phyloP scores from a whole-genome alignment of 2,113 vertebrate species.

The Arenaria interpres region DNA sequence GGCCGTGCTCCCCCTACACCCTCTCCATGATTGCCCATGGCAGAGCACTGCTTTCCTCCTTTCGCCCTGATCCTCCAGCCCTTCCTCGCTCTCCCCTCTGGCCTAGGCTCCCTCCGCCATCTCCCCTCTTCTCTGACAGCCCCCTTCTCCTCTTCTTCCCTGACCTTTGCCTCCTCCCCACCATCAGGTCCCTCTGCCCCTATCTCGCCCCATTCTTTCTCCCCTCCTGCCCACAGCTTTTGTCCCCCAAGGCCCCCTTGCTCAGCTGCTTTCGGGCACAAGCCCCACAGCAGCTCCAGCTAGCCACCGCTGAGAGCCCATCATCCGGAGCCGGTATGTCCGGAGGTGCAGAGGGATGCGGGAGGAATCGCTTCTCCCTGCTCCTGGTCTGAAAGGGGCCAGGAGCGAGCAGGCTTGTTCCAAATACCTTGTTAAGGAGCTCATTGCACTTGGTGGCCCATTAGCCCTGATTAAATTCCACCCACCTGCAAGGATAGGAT shows the following conservation, averaged over 20 bases:
- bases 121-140: neutral
- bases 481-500: neutral
- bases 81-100: neutral
- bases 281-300: neutral
- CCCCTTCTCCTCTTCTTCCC: neutral
- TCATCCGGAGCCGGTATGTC: fast-evolving
- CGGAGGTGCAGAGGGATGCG: neutral
- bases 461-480: neutral
- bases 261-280: neutral
- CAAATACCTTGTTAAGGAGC: neutral
- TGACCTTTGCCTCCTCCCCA: neutral
- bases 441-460: neutral
- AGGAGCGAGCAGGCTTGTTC: neutral
- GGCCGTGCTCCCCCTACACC: neutral
- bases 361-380: neutral
- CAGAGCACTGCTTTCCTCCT: neutral
- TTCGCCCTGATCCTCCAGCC: neutral
- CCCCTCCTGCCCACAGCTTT: neutral
- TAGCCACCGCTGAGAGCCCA: fast-evolving
- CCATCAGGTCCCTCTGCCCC: neutral
- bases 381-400: fast-evolving
- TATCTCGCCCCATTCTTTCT: neutral
- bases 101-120: fast-evolving
- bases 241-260: neutral
- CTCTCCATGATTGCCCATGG: neutral